These are phyloP conservation scores for Mormyrops attenuatus DNA, from an alignment of 2,797 vertebrate species.

Conservation along the genomic window DNA sequence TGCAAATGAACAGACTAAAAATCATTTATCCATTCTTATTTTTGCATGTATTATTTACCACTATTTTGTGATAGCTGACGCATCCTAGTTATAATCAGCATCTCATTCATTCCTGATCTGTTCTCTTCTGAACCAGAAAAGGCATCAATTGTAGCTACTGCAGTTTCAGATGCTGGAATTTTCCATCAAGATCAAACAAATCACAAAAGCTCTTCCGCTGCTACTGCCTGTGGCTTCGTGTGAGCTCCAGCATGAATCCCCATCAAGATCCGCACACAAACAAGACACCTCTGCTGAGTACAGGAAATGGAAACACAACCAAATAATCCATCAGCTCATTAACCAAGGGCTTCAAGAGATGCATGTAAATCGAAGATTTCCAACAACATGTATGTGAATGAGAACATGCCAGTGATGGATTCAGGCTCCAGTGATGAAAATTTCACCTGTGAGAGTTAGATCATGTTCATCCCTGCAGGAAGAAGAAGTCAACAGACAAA, in stretches of 20 bases:
- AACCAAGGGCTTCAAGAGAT: background rate
- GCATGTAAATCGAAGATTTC: background rate
- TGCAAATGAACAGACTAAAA: background rate
- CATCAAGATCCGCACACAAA: background rate
- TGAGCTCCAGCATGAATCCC: background rate
- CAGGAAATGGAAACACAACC: background rate
- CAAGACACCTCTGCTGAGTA: background rate
- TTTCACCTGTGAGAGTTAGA: slow-evolving; percentile 30
- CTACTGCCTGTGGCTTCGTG: background rate
- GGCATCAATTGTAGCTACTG: background rate
- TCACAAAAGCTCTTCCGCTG: background rate
- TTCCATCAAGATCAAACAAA: background rate
- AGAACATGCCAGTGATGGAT: background rate
- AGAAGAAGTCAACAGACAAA: slow-evolving; percentile 37
- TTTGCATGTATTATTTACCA: background rate
- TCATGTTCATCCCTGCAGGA: slow-evolving; percentile 26
- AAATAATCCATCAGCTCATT: background rate
- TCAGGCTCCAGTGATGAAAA: background rate
- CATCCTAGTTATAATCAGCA: background rate
- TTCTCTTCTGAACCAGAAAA: background rate
- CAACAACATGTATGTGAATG: background rate
- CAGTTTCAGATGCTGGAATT: background rate
- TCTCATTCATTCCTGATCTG: background rate
- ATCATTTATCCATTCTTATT: background rate
- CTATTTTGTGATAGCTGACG: background rate